Evolutionary conservation across 2,113 vertebrate species (phyloP).

Genomic region (Scolopax mira): DNA sequence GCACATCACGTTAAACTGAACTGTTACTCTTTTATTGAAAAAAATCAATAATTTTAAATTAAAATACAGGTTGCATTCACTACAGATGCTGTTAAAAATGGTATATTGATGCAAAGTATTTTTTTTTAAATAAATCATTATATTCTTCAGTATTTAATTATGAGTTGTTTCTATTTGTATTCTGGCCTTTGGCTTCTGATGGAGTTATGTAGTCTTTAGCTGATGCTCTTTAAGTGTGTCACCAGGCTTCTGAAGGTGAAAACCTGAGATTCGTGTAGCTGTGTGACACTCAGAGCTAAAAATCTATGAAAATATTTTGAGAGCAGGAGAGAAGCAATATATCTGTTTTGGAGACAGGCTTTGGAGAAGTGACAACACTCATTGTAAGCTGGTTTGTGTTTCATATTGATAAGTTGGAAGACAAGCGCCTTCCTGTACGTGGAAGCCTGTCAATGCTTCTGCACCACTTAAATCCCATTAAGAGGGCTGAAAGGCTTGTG

Average conservation of each 20-base stretch:
- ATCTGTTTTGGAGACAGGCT: not conserved
- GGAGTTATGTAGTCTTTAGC: not conserved
- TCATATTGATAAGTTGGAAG: not conserved
- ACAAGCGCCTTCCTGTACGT: not conserved
- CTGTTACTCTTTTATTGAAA: not conserved
- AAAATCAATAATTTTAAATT: not conserved
- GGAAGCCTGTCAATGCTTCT: not conserved
- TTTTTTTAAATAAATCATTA: not conserved
- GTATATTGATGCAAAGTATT: not conserved
- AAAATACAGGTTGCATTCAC: not conserved
- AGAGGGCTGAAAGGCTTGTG: not conserved
- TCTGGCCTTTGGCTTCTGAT: not conserved
- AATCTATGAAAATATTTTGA: not conserved
- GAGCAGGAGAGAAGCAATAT: not conserved
- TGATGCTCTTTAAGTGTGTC: not conserved
- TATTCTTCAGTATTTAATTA: not conserved
- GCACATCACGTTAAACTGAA: fast-evolving
- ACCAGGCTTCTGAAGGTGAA: not conserved
- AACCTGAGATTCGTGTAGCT: not conserved
- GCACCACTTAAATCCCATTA: not conserved
- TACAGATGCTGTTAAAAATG: not conserved
- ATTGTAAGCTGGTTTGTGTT: not conserved
- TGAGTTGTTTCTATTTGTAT: not conserved
- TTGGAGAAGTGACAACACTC: not conserved
- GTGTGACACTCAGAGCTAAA: not conserved